Evolutionary conservation across 1,140 invertebrate species (phyloP), one percentile per base, ranked within the genome.

Genomic region (Eupristina koningsbergeri): DNA sequence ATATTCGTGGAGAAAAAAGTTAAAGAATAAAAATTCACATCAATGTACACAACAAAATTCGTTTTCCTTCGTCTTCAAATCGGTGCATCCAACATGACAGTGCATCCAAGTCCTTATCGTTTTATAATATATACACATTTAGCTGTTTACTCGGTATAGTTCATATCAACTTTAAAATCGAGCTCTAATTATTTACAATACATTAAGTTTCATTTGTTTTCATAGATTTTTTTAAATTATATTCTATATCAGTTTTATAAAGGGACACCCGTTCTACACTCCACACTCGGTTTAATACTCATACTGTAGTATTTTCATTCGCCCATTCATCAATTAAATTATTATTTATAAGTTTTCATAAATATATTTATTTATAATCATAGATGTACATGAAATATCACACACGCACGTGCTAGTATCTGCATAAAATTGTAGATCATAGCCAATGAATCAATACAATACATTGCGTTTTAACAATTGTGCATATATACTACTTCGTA

Each of bases 131-230:
- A 39, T 83, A 71, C 64, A 83, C 47, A n/a, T 31, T 77, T 29
- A 29, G 61, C 34, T 41, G 22, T 64, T 58, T n/a, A 45, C 58
- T 53, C 74, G 81, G 8, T 63, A 47, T 81, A 61, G 36, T 67
- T 84, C 61, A 45, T 74, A 74, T 80, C 26, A 63, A 50, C 22
- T 41, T 6, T 76, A 29, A 41, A 41, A 81, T 83, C 84, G 69
- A 74, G n/a, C 36, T 75, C 71, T 79, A 85, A 86, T 53, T 90
- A 91, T 91, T 88, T 91, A 92, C 90, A 92, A 86, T 84, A 86
- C 85, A 81, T 86, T 84, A 81, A 84, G 85, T 88, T 86, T 88
- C 82, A 86, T 81, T 75, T 88, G 83, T 86, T 85, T 86, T 77
- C 80, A 85, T 86, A 76, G 80, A 86, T 88, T 85, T 61, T 85